Evolutionary conservation across 2,113 vertebrate genomes (phyloP), one percentile per base, ranked within the genome.

Genomic region (Nothocercus nigrocapillus): DNA sequence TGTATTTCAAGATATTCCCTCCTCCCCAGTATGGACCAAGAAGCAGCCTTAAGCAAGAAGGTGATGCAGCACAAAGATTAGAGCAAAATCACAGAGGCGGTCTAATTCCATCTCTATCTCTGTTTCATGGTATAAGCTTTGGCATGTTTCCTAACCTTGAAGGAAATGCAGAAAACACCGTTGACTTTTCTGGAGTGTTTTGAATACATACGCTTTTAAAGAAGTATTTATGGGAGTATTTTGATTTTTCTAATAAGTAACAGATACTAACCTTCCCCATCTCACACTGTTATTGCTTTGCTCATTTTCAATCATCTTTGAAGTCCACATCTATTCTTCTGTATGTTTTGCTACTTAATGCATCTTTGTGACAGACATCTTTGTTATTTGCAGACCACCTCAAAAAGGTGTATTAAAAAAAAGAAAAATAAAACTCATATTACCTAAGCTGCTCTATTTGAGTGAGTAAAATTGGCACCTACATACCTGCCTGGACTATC

Each of bases 261-360:
- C 67, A 85, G 87, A 25, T 59, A 92, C 85, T 12, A 49, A 49
- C 7, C 44, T 81, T 3, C 3, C 7, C 25, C 38, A 72, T 18
- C 9, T 85, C 70, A 53, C 13, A 15, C 42, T 34, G 90, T 74
- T 91, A 77, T 11, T 78, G 13, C 74, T 94, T 77, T 51, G 84
- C 61, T 73, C 54, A 82, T 56, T 95, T 95, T 40, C 72, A 89
- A 69, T 7, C 44, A 79, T 59, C 42, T 89, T 86, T 88, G 51
- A 92, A 91, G 62, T 53, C 58, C 54, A 63, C 34, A 80, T 83
- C 93, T 83, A 64, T 73, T 85, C 94, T 83, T 63, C 44, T 73
- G 68, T 91, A 89, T 74, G 28, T 83, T 95, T 88, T 95, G 45
- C 70, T 64, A 45, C 5, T 8, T 7, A 54, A 7, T 24, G 4